A percentile compares a stretch with the other conserved stretches of the same genome.
Evolutionary conservation across 1,140 invertebrate species (phyloP).

Genomic region (Drosophila seguyi): DNA sequence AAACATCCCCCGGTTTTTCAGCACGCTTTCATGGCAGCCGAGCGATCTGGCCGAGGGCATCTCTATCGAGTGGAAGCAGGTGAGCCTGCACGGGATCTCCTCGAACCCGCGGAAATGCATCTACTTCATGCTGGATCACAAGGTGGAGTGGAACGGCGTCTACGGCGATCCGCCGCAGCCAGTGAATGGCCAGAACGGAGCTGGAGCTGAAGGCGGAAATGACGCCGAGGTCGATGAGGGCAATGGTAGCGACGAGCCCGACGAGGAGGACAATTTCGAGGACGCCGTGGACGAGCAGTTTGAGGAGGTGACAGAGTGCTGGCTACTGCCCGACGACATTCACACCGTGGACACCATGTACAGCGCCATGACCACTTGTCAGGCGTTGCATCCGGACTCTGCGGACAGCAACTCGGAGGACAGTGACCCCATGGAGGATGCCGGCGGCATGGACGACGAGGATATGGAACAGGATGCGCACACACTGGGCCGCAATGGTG

Average conservation of each 20-base stretch:
- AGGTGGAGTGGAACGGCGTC: conserved; percentile 75
- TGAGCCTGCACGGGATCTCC: conserved; percentile 78
- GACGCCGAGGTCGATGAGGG: conserved; percentile 60
- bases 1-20: conserved; percentile 23
- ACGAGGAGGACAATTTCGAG: conserved; percentile 69
- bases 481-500: conserved; percentile 61
- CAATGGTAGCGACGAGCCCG: conserved; percentile 68
- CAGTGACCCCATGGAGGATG: conserved; percentile 74
- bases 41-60: conserved; percentile 67
- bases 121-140: conserved; percentile 82
- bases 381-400: conserved; percentile 80
- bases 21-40: conserved; percentile 75
- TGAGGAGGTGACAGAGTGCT: conserved; percentile 78
- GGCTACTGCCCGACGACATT: conserved; percentile 74
- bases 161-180: conserved; percentile 51
- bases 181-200: conserved; percentile 62
- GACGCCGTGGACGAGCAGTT: conserved; percentile 69
- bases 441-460: conserved; percentile 65
- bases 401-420: conserved; percentile 80
- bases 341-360: conserved; percentile 80
- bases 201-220: conserved; percentile 3
- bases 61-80: conserved; percentile 79
- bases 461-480: conserved; percentile 68
- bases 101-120: conserved; percentile 78
- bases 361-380: conserved; percentile 78